phyloP scores from a whole-genome alignment of 2,797 vertebrate species.

The Tarsius wallacei region DNA sequence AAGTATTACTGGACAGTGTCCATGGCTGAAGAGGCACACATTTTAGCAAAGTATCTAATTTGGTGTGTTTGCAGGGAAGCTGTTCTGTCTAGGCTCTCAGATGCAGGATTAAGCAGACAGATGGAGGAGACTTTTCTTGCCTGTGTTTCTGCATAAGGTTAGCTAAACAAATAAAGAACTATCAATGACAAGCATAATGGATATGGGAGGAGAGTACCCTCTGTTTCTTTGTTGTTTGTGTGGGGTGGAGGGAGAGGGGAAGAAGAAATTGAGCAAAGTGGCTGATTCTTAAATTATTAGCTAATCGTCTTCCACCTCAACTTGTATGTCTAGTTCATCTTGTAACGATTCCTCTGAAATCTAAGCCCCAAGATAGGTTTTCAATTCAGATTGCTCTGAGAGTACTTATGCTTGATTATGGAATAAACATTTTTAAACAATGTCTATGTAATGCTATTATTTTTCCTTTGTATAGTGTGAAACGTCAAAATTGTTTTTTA shows the following conservation, averaged over 20 bases:
- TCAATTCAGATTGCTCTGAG: background rate
- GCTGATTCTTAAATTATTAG: background rate
- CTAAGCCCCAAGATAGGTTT: background rate
- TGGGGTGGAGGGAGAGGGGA: rapidly evolving
- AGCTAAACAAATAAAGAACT: background rate
- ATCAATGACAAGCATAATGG: background rate
- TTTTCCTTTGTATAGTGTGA: background rate
- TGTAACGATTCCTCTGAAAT: background rate
- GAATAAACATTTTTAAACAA: background rate
- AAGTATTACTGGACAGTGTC: background rate
- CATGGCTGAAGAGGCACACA: background rate
- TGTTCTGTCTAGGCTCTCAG: background rate
- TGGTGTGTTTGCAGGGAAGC: too few species aligned
- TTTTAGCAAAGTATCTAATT: background rate
- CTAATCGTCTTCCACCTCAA: background rate
- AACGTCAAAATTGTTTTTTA: background rate
- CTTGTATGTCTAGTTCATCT: background rate
- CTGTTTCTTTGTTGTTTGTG: background rate
- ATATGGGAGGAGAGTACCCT: background rate
- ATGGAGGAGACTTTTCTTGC: background rate
- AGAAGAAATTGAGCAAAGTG: rapidly evolving
- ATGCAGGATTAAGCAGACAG: background rate
- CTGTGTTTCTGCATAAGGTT: background rate
- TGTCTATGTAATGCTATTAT: background rate
- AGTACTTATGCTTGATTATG: background rate